Conservation (phyloP, 2,888 invertebrate genomes). For the Malacosoma neustria region DNA sequence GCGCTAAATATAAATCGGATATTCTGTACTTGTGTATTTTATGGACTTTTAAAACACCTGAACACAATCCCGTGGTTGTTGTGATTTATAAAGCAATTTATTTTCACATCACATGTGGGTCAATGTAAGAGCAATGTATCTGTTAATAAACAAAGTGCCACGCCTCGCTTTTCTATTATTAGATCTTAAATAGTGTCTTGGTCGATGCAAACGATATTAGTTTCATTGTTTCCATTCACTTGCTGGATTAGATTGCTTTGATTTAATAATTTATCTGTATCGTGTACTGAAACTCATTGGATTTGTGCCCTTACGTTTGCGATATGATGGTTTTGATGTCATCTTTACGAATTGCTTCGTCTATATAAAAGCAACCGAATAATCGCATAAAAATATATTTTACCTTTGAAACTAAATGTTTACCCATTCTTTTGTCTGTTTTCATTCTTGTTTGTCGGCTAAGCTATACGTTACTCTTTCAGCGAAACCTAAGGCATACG, state of each 20-base stretch:
- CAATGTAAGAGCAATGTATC: slow-evolving; percentile 47
- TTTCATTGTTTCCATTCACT: neutral
- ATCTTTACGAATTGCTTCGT: no score
- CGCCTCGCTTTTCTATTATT: slow-evolving; percentile 45
- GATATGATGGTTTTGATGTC: no score
- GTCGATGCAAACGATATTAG: slow-evolving; percentile 17
- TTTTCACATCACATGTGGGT: slow-evolving; percentile 62
- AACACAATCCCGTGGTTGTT: slow-evolving; percentile 27
- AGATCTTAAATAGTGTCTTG: slow-evolving; percentile 35
- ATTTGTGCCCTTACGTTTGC: no score
- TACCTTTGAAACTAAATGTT: no score
- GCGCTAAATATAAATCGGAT: no score
- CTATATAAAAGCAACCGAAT: no score
- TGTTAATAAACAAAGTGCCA: slow-evolving; percentile 38
- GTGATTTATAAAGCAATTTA: slow-evolving; percentile 37
- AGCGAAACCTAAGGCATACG: no score
- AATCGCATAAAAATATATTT: no score
- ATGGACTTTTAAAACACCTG: slow-evolving; percentile 30
- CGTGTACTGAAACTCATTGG: neutral
- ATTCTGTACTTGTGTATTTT: no score
- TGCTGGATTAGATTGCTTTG: neutral
- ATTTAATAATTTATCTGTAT: neutral
- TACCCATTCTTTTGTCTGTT: no score
- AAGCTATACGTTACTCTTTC: no score
- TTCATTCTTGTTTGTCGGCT: no score